These are phyloP conservation scores for Fulica atra DNA, from an alignment of 2,113 vertebrate genomes.

Conservation along the genomic window DNA sequence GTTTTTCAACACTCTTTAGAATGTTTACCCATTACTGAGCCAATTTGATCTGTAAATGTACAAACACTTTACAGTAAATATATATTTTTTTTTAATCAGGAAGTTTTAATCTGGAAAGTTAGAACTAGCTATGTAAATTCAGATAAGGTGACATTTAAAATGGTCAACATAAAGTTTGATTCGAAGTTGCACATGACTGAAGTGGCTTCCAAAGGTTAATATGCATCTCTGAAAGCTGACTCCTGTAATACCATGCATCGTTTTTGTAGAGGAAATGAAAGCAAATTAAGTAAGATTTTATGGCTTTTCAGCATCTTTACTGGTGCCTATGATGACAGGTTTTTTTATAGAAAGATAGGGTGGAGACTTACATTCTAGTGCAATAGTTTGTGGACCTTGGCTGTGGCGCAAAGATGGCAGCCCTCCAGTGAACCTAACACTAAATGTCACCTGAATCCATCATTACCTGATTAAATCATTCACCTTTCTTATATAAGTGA, in stretches of 20 bases:
- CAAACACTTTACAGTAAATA: background rate
- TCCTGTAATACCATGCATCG: background rate
- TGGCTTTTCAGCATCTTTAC: constrained; percentile 9
- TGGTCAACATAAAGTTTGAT: background rate
- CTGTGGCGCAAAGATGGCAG: constrained; percentile 82
- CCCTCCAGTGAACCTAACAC: constrained; percentile 74
- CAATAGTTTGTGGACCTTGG: constrained; percentile 58
- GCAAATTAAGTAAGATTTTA: constrained; percentile 22
- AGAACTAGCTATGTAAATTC: constrained; percentile 12
- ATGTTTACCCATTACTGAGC: background rate
- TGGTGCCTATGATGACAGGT: background rate
- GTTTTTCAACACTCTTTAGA: background rate
- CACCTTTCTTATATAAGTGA: constrained; percentile 64
- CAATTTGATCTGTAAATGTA: background rate
- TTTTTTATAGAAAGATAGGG: background rate
- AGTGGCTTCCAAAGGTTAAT: constrained; percentile 36
- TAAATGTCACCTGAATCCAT: constrained; percentile 81
- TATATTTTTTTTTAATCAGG: background rate
- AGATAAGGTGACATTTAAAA: constrained; percentile 33
- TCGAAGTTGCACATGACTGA: background rate
- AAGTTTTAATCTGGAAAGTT: constrained; percentile 7
- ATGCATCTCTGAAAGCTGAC: background rate
- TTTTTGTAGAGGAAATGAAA: constrained; percentile 25
- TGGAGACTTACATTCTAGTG: background rate
- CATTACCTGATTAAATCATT: constrained; percentile 85